These are phyloP conservation scores for Rambutsinella grinnellia DNA, from an alignment of 2,888 invertebrate species.

Conservation along the genomic window DNA sequence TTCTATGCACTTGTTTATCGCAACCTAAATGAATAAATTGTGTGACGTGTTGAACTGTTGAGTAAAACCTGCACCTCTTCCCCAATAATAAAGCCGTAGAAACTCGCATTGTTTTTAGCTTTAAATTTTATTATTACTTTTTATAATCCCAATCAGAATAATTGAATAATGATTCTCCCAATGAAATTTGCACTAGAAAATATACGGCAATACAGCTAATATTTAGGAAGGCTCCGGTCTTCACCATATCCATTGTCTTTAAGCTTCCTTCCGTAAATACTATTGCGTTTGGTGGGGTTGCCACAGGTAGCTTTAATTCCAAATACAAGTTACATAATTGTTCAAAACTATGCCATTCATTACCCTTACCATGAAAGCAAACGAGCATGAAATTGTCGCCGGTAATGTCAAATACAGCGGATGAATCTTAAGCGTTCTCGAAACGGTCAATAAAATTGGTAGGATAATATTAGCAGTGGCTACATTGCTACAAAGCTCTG, in stretches of 20 bases:
- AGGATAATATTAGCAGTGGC: slow-evolving; percentile 90
- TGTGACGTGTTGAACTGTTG: too few species aligned
- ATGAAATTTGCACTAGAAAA: slow-evolving; percentile 49
- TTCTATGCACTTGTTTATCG: too few species aligned
- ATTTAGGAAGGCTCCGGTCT: slow-evolving; percentile 54
- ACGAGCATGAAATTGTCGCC: slow-evolving; percentile 88
- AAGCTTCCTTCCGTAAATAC: slow-evolving; percentile 80
- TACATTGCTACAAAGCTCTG: slow-evolving; percentile 87
- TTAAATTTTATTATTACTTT: too few species aligned
- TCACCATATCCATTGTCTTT: slow-evolving; percentile 53
- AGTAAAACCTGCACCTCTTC: too few species aligned
- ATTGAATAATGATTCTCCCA: slow-evolving; percentile 40
- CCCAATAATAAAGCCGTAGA: too few species aligned
- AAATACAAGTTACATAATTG: too few species aligned
- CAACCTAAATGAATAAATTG: too few species aligned
- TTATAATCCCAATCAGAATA: slow-evolving; percentile 36
- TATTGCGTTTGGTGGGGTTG: slow-evolving; percentile 91
- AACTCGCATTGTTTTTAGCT: not conserved
- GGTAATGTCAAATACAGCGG: slow-evolving; percentile 92
- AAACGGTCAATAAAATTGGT: slow-evolving; percentile 78
- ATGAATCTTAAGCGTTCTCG: slow-evolving; percentile 79
- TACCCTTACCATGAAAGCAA: slow-evolving; percentile 85
- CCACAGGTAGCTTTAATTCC: slow-evolving; percentile 88
- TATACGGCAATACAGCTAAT: slow-evolving; percentile 46
- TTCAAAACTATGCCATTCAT: too few species aligned